Conservation (phyloP, 2,888 invertebrate genomes). For the Dynastes tityus region DNA sequence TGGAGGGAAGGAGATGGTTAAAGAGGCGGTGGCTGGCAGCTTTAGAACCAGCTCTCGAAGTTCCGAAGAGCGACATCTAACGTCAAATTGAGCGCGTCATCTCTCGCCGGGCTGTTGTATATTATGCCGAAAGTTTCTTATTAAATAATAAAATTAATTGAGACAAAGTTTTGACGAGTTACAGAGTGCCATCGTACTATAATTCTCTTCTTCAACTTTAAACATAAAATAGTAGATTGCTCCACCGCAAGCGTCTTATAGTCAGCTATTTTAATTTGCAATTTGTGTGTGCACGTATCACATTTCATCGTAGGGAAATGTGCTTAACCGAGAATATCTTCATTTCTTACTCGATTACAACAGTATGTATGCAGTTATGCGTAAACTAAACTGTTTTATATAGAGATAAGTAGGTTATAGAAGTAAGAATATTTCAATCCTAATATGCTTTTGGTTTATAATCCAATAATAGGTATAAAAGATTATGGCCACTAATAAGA, state of each 20-base stretch:
- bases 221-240: slow-evolving; percentile 55
- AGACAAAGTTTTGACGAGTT: slow-evolving; percentile 60
- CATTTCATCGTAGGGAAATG: neutral
- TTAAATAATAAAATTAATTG: slow-evolving; percentile 63
- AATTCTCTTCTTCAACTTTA: slow-evolving; percentile 56
- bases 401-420: neutral
- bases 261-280: slow-evolving; percentile 33
- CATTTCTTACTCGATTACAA: neutral
- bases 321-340: neutral
- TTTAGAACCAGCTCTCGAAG: slow-evolving; percentile 13
- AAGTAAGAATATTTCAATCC: too few relatives aligned
- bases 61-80: slow-evolving; percentile 40
- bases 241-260: slow-evolving; percentile 35
- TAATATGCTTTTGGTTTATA: too few relatives aligned
- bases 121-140: slow-evolving; percentile 59
- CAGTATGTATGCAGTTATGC: neutral
- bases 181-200: slow-evolving; percentile 55
- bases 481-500: too few relatives aligned
- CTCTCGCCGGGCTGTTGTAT: slow-evolving; percentile 54
- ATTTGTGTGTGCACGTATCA: slow-evolving; percentile 4
- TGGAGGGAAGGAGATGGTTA: neutral
- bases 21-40: slow-evolving; percentile 5
- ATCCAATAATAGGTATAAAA: too few relatives aligned
- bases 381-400: neutral
- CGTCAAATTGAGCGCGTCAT: slow-evolving; percentile 40